Conservation (phyloP, 2,797 vertebrate species). For the Amniataba percoides region DNA sequence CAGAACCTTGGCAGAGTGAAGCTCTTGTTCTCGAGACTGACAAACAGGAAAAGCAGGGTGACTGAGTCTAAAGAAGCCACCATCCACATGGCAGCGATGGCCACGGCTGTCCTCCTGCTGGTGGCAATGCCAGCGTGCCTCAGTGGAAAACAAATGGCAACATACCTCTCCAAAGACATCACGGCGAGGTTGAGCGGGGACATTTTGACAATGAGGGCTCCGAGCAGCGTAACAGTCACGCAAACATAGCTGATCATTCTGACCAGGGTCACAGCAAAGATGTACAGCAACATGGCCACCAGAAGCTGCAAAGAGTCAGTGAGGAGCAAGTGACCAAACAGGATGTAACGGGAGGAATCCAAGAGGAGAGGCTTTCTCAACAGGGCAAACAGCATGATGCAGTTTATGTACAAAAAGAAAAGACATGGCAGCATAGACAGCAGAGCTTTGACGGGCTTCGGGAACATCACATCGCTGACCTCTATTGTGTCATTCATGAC, state of each 20-base stretch:
- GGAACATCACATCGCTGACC: neutral
- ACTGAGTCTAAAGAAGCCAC: constrained; percentile 52
- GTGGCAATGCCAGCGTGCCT: constrained; percentile 58
- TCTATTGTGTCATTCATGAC: constrained; percentile 57
- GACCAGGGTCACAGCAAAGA: constrained; percentile 53
- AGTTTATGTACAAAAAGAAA: constrained; percentile 74
- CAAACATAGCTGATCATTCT: constrained; percentile 59
- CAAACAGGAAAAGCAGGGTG: constrained; percentile 40
- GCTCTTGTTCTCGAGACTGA: constrained; percentile 12
- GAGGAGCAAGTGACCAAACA: constrained; percentile 80
- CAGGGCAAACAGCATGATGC: constrained; percentile 74
- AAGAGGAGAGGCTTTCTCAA: constrained; percentile 62
- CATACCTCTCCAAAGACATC: constrained; percentile 77
- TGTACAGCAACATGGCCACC: constrained; percentile 48
- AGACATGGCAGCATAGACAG: constrained; percentile 63
- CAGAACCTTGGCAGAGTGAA: constrained; percentile 24
- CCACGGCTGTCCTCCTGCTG: constrained; percentile 10
- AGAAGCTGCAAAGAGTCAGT: constrained; percentile 73
- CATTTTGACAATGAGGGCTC: constrained; percentile 33
- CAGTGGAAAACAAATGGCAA: constrained; percentile 77
- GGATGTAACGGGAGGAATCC: constrained; percentile 74
- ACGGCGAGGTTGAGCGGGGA: constrained; percentile 71
- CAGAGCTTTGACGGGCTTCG: constrained; percentile 26
- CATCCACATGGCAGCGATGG: constrained; percentile 60
- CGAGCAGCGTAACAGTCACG: constrained; percentile 24